A percentile compares a stretch with the other conserved stretches of the same genome.
These are phyloP conservation scores for Trachurus trachurus DNA, from an alignment of 2,797 vertebrate genomes.

Conservation along the genomic window DNA sequence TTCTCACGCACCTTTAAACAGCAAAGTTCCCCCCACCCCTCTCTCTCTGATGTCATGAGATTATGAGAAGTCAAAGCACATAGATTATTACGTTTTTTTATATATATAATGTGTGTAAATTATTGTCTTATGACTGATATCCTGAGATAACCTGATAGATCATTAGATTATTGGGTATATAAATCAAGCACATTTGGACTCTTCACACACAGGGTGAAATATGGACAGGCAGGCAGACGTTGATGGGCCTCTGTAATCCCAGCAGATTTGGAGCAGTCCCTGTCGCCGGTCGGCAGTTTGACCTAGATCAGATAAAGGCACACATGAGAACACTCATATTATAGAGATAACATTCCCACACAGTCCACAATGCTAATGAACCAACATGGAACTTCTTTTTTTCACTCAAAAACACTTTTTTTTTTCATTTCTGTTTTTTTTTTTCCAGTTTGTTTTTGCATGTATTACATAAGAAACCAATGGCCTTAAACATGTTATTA, in stretches of 20 bases:
- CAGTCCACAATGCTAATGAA: slow-evolving; percentile 21
- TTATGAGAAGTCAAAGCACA: slow-evolving; percentile 61
- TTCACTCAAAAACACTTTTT: slow-evolving; percentile 1
- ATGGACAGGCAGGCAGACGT: slow-evolving; percentile 17
- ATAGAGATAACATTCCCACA: slow-evolving; percentile 59
- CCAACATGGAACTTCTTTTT: slow-evolving; percentile 19
- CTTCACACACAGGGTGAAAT: slow-evolving; percentile 45
- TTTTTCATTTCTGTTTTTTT: slow-evolving; percentile 18
- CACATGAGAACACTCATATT: slow-evolving; percentile 49
- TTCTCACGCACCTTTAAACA: slow-evolving; percentile 37
- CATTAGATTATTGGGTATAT: slow-evolving; percentile 16
- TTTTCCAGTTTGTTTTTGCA: slow-evolving; percentile 69
- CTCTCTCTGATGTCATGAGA: slow-evolving; percentile 41
- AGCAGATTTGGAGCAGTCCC: slow-evolving; percentile 75
- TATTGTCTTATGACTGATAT: slow-evolving; percentile 21
- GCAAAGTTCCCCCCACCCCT: not conserved
- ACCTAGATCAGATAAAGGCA: slow-evolving; percentile 78
- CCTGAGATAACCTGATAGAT: slow-evolving; percentile 18
- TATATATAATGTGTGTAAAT: not conserved
- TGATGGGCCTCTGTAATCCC: slow-evolving; percentile 75
- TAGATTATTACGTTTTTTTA: slow-evolving; percentile 14
- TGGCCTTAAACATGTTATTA: slow-evolving; percentile 85
- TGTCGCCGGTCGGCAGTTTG: slow-evolving; percentile 66
- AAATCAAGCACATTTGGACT: slow-evolving; percentile 56
- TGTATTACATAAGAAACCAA: slow-evolving; percentile 80